Base-by-base conservation (phyloP, 2,113 vertebrate species). In the Cacatua alba region DNA sequence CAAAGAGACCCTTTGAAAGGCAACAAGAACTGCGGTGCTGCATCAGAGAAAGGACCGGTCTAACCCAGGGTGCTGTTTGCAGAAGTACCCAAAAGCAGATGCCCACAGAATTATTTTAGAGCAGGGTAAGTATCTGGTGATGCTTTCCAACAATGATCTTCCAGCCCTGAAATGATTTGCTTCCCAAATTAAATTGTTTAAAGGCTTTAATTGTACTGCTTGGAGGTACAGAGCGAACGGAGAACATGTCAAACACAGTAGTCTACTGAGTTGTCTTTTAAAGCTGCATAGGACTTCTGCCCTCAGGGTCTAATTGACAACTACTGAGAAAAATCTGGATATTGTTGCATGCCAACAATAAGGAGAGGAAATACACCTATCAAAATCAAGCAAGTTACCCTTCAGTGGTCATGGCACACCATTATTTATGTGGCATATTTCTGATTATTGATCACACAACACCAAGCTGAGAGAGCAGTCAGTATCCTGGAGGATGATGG, bases 201-300 rank as follows among this genome's bases (percentile, higher is more conserved):
- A 77, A 77, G 33, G 13, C 7, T 91, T 65, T 75, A 28, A 35
- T 35, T 62, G 29, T 67, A 10, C 11, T 35, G 0, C 64, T 81
- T 62, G 20, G 33, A 64, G 14, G 33, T 51, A 49, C 39, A 55
- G 7, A 60, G 21, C 17, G 18, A 35, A 18, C 0, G 0, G 23
- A 17, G 76, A 88, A n/a, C 0, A 0, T 33, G 43, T 86, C 28
- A 55, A 41, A 80, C 33, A 7, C 2, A 11, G 28, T 19, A 33
- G 6, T 23, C 43, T 3, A 13, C 41, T 19, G 18, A 55, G 7
- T 2, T 67, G 20, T 68, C 46, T 75, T 71, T 43, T 60, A 31
- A 35, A 70, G 8, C 55, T 75, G n/a, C 13, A 24, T 4, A n/a
- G 37, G 55, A 44, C 26, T 86, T 70, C 39, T 48, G 41, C 15